Base-by-base conservation (phyloP, 2,797 vertebrate genomes). In the Dicrostonyx torquatus region DNA sequence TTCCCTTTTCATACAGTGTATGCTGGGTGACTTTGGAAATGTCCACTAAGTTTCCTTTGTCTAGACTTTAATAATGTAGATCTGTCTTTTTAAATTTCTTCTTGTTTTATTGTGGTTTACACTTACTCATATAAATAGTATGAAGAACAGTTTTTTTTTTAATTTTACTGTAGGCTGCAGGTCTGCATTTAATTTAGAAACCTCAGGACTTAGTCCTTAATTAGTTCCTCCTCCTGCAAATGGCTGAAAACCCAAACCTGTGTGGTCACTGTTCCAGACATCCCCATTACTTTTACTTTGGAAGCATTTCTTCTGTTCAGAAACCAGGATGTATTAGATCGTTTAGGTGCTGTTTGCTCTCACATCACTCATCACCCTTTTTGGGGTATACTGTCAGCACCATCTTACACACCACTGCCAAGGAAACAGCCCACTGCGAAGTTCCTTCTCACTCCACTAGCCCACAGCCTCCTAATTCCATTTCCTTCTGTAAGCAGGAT, bases 161-260 rank as follows among this genome's bases (percentile, higher is more conserved):
- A 31, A 43, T 64, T 94, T 53, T n/a, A 18, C 91, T 79, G 31
- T 84, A 70, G 40, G 2, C 70, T 90, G 2, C 5, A 75, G 24
- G 15, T 75, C 37, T 18, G n/a, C 73, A 31, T 87, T 94, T 76
- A 60, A 31, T 86, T 93, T 86, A 88, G 48, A 92, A 88, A 48
- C 86, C 64, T 48, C 22, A 40, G 2, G 12, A 48, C 15, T 73
- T 70, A 31, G 6, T 84, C 26, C 4, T 31, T 6, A 64, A 40
- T 89, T 92, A 72, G 7, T n/a, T 94, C 48, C 4, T 89, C 34
- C 55, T 89, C 24, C 22, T 88, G 2, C 45, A 60, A 1, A 18
- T 66, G 31, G 18, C 48, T 76, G 58, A 84, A 83, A 83, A 89
- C 70, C 26, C 8, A 62, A 55, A 50, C 31, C 40, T 88, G 3